These are phyloP conservation scores for Lutjanus argentimaculatus DNA, from an alignment of 2,797 vertebrate genomes.

Conservation along the genomic window DNA sequence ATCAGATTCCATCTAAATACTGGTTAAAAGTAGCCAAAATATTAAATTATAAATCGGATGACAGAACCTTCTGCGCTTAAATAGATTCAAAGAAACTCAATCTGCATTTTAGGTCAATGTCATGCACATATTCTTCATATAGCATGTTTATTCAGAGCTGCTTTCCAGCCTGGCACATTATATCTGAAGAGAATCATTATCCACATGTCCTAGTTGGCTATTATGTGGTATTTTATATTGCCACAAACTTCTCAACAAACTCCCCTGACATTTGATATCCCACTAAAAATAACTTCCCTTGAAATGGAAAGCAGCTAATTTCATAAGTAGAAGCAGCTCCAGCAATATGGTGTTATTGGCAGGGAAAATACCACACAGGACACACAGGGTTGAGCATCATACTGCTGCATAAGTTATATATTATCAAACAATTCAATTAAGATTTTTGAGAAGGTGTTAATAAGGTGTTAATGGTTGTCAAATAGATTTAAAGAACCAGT, in stretches of 20 bases:
- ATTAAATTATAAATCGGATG: constrained; percentile 4
- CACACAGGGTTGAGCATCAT: background rate
- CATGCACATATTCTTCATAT: constrained; percentile 15
- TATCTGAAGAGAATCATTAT: constrained; percentile 41
- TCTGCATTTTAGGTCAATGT: constrained; percentile 47
- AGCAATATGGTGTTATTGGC: background rate
- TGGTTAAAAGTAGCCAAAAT: background rate
- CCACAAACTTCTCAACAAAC: background rate
- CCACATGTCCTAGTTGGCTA: background rate
- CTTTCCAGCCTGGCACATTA: constrained; percentile 33
- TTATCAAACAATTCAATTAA: background rate
- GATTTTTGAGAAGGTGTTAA: background rate
- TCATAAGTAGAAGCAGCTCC: constrained; percentile 4
- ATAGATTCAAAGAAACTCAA: constrained; percentile 21
- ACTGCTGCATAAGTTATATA: background rate
- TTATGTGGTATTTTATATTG: constrained; percentile 13
- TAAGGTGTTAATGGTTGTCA: background rate
- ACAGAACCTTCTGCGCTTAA: background rate
- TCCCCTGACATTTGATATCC: constrained; percentile 16
- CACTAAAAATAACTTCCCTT: constrained; percentile 44
- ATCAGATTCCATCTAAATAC: background rate
- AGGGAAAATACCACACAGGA: no score
- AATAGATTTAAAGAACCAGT: no score
- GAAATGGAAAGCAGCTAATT: constrained; percentile 51
- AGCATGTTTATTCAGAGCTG: constrained; percentile 11